phyloP scores from a whole-genome alignment of 2,113 vertebrate genomes.

The Garra rufa region DNA sequence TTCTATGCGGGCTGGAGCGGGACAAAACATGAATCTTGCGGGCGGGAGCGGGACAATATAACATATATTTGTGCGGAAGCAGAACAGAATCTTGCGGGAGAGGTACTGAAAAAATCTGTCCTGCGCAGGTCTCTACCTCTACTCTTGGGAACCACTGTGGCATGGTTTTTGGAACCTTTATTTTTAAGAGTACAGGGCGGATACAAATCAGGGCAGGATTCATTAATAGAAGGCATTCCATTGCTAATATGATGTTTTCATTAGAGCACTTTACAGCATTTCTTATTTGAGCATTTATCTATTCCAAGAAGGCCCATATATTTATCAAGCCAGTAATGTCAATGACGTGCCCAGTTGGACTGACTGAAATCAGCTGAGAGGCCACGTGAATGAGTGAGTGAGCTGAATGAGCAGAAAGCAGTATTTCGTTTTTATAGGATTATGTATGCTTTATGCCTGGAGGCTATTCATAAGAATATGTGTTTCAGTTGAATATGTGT shows the following conservation, averaged over 20 bases:
- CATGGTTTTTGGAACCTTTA: no score
- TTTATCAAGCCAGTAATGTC: conserved; percentile 12
- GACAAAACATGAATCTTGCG: no score
- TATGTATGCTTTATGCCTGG: not conserved
- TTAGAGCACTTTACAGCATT: not conserved
- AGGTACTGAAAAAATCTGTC: no score
- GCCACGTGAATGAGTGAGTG: conserved; percentile 10
- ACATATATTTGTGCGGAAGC: no score
- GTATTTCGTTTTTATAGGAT: conserved; percentile 4
- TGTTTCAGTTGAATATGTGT: not conserved
- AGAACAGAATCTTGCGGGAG: no score
- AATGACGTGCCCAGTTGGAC: not conserved
- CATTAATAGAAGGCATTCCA: conserved; percentile 32
- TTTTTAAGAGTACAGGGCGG: no score
- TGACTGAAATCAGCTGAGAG: conserved; percentile 33
- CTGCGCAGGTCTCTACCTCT: no score
- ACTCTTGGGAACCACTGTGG: no score
- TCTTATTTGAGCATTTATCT: no score
- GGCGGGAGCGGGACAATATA: no score
- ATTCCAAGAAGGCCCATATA: conserved; percentile 21
- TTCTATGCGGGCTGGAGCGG: no score
- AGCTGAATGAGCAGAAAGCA: conserved; percentile 9
- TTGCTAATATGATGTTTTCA: conserved; percentile 30
- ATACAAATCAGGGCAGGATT: not conserved
- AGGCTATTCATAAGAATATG: not conserved